A percentile compares a stretch with the other conserved stretches of the same genome.
Conservation (phyloP, 2,888 invertebrate species). For the Sisyra terminalis region DNA sequence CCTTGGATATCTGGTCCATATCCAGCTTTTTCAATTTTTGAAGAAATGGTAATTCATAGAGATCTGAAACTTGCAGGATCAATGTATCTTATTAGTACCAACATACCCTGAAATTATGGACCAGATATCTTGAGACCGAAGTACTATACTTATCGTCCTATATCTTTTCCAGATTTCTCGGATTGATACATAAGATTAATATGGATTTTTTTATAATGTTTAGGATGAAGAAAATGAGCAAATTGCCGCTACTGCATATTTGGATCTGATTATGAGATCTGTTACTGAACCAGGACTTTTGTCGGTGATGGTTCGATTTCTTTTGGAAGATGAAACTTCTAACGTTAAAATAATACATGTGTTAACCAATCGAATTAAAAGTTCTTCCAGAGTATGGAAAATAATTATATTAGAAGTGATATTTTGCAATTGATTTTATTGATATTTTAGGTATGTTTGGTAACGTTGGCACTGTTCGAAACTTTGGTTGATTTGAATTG, state of each 20-base stretch:
- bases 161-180: no score
- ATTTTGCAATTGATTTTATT: not conserved
- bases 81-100: no score
- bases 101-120: no score
- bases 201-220: constrained; percentile 17
- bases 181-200: no score
- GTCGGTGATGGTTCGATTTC: constrained; percentile 67
- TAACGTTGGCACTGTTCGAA: constrained; percentile 79
- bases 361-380: constrained; percentile 61
- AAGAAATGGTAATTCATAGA: no score
- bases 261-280: constrained; percentile 78
- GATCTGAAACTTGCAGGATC: no score
- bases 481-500: constrained; percentile 83
- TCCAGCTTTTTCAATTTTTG: no score
- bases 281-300: constrained; percentile 73
- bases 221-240: constrained; percentile 80
- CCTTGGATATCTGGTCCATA: no score
- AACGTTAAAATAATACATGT: constrained; percentile 68
- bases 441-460: constrained; percentile 53
- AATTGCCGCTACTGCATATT: constrained; percentile 82
- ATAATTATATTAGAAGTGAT: constrained; percentile 3
- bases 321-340: constrained; percentile 71
- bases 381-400: constrained; percentile 48
- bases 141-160: no score
- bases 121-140: no score